Evolutionary conservation across 2,113 vertebrate species (phyloP).

Genomic region (Calidris pygmaea): DNA sequence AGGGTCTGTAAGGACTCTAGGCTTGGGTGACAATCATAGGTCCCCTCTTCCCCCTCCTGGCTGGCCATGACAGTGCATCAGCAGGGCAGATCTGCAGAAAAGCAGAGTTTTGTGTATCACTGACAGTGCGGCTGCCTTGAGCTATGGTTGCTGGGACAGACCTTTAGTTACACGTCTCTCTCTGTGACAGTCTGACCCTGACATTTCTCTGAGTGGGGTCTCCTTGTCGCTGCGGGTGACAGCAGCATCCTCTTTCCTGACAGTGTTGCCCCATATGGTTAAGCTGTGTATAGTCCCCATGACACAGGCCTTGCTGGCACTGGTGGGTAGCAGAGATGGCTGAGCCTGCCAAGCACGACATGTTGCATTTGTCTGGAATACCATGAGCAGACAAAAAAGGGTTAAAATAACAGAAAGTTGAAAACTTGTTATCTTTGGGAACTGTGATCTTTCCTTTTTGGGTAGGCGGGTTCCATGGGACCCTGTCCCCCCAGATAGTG

Average conservation of each 20-base stretch:
- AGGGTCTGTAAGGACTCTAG: not conserved
- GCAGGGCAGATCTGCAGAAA: not conserved
- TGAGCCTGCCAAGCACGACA: not conserved
- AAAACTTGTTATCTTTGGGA: not conserved
- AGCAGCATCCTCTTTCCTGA: not conserved
- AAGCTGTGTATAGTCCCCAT: not conserved
- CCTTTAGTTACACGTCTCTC: not conserved
- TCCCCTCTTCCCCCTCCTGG: not conserved
- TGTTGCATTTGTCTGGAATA: conserved; percentile 36
- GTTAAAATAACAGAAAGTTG: conserved; percentile 48
- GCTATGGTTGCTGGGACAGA: not conserved
- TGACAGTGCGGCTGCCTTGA: rapidly evolving
- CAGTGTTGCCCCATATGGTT: not conserved
- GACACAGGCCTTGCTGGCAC: not conserved
- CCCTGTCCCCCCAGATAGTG: not conserved
- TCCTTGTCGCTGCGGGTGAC: not conserved
- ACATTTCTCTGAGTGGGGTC: not conserved
- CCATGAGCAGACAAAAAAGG: not conserved
- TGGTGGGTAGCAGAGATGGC: not conserved
- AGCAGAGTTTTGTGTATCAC: not conserved
- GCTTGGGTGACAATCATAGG: not conserved
- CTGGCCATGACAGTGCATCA: not conserved
- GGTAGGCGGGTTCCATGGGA: not conserved
- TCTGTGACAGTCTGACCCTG: not conserved
- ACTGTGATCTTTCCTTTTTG: not conserved